phyloP scores from a whole-genome alignment of 2,888 invertebrate genomes.

The Lasioglossum marginatum region DNA sequence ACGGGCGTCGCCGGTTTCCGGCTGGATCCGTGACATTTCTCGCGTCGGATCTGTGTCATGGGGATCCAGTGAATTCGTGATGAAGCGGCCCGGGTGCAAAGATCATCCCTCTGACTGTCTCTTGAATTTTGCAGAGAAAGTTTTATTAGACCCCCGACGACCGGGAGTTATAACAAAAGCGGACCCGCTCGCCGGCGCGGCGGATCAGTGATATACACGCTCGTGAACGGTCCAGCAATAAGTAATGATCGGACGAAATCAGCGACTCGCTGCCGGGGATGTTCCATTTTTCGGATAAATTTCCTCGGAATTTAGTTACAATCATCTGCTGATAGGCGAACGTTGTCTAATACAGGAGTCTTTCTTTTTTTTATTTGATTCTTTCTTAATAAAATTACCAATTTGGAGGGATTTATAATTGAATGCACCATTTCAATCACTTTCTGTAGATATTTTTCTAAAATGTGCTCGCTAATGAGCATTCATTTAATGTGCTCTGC shows the following conservation, averaged over 20 bases:
- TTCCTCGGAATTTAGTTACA: neutral
- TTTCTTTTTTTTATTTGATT: neutral
- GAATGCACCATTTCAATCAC: neutral
- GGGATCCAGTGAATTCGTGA: constrained; percentile 33
- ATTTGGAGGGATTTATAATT: too few species aligned
- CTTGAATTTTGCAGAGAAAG: constrained; percentile 25
- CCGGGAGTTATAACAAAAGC: neutral
- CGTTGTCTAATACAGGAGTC: neutral
- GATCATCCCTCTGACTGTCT: constrained; percentile 22
- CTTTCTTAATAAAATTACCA: neutral
- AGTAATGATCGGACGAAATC: neutral
- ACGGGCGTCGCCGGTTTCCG: constrained; percentile 8
- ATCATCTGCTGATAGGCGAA: neutral
- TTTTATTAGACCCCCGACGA: constrained; percentile 3
- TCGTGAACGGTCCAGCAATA: neutral
- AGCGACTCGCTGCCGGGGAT: neutral
- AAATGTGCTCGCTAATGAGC: neutral
- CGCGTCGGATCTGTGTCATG: constrained; percentile 11
- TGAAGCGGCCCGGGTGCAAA: constrained; percentile 20
- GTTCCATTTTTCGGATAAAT: neutral
- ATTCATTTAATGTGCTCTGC: neutral
- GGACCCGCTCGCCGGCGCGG: neutral
- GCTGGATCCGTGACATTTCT: constrained; percentile 16
- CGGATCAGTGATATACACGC: neutral
- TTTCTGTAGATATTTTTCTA: neutral